Percentiles rank a stretch among this genome's conserved stretches.
Conservation (phyloP, 2,113 vertebrate genomes). For the Cavia porcellus region DNA sequence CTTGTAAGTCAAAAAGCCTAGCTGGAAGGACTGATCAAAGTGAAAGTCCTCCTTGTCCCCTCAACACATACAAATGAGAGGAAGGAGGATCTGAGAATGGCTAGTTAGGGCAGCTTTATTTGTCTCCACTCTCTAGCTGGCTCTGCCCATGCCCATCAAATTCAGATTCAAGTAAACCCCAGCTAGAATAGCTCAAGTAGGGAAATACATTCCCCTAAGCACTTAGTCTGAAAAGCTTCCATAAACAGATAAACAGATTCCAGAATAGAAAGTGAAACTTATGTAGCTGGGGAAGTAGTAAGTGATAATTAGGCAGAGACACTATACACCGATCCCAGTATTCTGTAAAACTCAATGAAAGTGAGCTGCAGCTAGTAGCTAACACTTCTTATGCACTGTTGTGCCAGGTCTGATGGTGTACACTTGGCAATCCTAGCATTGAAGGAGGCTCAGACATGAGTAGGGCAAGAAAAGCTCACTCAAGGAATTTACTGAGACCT, state of each 20-base stretch:
- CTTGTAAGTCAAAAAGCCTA: neutral
- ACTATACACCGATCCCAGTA: neutral
- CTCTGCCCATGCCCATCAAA: neutral
- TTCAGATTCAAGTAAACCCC: neutral
- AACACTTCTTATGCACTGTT: neutral
- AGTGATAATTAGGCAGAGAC: neutral
- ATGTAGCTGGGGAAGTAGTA: neutral
- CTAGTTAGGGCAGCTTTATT: neutral
- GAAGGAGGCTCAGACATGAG: neutral
- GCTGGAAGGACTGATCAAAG: neutral
- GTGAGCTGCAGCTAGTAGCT: neutral
- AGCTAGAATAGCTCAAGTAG: neutral
- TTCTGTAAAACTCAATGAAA: neutral
- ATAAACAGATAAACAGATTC: neutral
- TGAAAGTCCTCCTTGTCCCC: neutral
- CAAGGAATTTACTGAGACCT: neutral
- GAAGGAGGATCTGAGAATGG: neutral
- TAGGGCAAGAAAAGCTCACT: neutral
- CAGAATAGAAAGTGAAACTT: neutral
- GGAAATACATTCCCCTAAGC: neutral
- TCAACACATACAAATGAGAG: neutral
- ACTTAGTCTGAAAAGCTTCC: neutral
- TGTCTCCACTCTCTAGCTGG: neutral
- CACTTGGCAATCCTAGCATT: neutral
- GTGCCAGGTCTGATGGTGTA: neutral